Conservation (phyloP, 2,113 vertebrate species). For the Eulemur rufifrons region DNA sequence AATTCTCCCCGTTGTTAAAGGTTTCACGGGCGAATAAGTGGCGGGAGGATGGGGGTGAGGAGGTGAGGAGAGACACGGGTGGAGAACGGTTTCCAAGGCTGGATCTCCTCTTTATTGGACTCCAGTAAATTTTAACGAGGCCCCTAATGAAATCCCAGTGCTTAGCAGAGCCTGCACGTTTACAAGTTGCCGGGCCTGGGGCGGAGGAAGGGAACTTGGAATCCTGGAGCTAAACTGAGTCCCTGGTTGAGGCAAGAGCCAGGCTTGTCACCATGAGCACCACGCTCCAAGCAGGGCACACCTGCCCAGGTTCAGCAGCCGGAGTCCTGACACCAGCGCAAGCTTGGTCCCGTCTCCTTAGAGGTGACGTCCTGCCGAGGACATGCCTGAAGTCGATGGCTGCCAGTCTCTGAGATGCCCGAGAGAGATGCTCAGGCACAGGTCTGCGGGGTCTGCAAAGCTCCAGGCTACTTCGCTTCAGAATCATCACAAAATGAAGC, state of each 20-base stretch:
- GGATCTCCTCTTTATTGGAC: slow-evolving; percentile 1
- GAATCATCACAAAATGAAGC: background rate
- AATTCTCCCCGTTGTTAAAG: background rate
- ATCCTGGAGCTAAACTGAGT: background rate
- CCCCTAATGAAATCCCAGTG: background rate
- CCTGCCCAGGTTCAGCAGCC: fast-evolving
- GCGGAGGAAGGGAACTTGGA: background rate
- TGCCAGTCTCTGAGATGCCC: background rate
- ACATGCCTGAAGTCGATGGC: background rate
- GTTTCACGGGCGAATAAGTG: background rate
- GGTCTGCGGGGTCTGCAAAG: background rate
- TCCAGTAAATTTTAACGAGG: slow-evolving; percentile 50
- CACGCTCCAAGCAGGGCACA: fast-evolving
- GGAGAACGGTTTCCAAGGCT: slow-evolving; percentile 28
- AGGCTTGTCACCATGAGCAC: background rate
- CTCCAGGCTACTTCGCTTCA: background rate
- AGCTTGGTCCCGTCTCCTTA: background rate
- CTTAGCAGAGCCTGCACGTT: background rate
- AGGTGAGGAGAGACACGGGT: background rate
- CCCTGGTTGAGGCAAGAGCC: slow-evolving; percentile 38
- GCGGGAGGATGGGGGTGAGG: background rate
- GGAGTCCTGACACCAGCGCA: fast-evolving
- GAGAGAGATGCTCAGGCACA: background rate
- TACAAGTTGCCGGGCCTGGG: background rate
- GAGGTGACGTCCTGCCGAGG: background rate